Evolutionary conservation across 2,797 vertebrate species (phyloP).

Genomic region (Pagetopsis macropterus): DNA sequence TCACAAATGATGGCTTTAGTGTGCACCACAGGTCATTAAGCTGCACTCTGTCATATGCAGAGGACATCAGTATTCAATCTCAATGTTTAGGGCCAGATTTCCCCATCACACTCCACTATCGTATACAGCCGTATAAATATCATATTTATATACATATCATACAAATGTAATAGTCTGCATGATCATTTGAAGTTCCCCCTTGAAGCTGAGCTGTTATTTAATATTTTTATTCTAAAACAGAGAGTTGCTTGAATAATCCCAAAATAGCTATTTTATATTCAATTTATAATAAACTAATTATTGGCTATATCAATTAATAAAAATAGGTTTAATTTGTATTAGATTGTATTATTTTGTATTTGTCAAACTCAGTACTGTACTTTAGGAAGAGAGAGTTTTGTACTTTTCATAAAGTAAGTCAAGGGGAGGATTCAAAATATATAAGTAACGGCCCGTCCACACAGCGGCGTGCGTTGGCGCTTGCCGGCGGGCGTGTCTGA

Average conservation of each 20-base stretch:
- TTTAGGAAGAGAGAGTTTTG: background rate
- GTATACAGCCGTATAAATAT: background rate
- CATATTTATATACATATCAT: too few species aligned
- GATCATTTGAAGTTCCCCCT: background rate
- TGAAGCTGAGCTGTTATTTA: background rate
- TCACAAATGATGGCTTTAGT: background rate
- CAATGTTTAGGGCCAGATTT: background rate
- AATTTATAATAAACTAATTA: too few species aligned
- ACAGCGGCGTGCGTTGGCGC: too few species aligned
- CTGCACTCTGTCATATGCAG: background rate
- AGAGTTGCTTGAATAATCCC: background rate
- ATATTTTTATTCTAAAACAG: background rate
- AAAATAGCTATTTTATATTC: background rate
- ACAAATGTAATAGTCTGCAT: background rate
- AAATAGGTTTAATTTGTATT: background rate
- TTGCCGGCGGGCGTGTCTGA: too few species aligned
- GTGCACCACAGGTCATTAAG: background rate
- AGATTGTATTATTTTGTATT: background rate
- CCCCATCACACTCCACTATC: background rate
- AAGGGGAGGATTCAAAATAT: background rate
- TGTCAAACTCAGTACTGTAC: background rate
- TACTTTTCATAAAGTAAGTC: background rate
- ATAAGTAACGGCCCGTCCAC: background rate
- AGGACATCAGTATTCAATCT: background rate
- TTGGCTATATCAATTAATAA: background rate